Conservation (phyloP, 2,113 vertebrate species). For the Colossoma macropomum region DNA sequence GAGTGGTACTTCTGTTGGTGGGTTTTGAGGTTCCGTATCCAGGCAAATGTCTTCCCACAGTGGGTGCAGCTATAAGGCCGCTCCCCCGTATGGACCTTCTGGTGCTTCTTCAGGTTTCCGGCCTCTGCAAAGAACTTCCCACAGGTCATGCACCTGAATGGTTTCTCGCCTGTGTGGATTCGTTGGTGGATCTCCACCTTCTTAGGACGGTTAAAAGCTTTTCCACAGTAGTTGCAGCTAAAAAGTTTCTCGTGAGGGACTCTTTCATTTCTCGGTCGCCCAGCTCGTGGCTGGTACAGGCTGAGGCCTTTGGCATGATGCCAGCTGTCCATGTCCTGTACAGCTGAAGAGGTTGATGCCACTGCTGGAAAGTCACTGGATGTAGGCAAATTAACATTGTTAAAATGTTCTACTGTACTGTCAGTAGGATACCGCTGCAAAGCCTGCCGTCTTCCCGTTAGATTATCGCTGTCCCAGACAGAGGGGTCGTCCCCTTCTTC, state of each 20-base stretch:
- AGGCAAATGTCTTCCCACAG: slow-evolving; percentile 72
- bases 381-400: slow-evolving; percentile 32
- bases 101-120: slow-evolving; percentile 77
- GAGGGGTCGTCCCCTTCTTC: slow-evolving; percentile 55
- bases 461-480: slow-evolving; percentile 48
- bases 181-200: slow-evolving; percentile 80
- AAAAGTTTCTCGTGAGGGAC: slow-evolving; percentile 71
- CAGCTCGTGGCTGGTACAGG: slow-evolving; percentile 34
- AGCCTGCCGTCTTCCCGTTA: slow-evolving; percentile 20
- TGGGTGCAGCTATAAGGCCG: slow-evolving; percentile 71
- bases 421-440: slow-evolving; percentile 24
- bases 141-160: slow-evolving; percentile 75
- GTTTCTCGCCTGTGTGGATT: slow-evolving; percentile 76
- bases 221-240: slow-evolving; percentile 74
- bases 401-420: slow-evolving; percentile 22
- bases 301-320: slow-evolving; percentile 18
- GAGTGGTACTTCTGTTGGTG: slow-evolving; percentile 74
- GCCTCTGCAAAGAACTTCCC: slow-evolving; percentile 76
- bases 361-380: slow-evolving; percentile 45
- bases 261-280: slow-evolving; percentile 32
- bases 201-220: slow-evolving; percentile 76
- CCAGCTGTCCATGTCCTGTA: slow-evolving; percentile 31
- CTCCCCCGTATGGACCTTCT: slow-evolving; percentile 75
- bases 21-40: slow-evolving; percentile 76
- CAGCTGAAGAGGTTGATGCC: slow-evolving; percentile 48